Base-by-base conservation (phyloP, 2,797 vertebrate species). In the Enteromius paludinosus region DNA sequence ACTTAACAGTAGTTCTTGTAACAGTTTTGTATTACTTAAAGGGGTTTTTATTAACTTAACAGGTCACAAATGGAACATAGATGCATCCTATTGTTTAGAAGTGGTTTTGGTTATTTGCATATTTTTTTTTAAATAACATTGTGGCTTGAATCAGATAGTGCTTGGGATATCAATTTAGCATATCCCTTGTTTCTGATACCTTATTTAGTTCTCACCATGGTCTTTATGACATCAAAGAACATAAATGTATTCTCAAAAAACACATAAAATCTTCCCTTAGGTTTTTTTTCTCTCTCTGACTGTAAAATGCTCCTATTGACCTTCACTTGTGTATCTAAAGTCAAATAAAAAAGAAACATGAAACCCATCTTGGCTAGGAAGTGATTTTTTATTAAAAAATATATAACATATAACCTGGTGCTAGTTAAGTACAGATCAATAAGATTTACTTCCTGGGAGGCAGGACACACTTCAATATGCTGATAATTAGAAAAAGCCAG, bases 311-410 rank as follows among this genome's bases (percentile, higher is more conserved):
- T 47, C 15, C n/a, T 45, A 15, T 10, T 49, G 43, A 64, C 20
- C 59, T 23, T n/a, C 15, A 4, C 25, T n/a, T 43, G 3, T 56
- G 10, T 45, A 69, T 43, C 7, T 82, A 17, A 68, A 49, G 11
- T n/a, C 4, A 49, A 77, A 77, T 83, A 77, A 83, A 75, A 33
- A 66, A 15, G 5, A 14, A 59, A 66, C 56, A 65, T 75, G 7
- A 54, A 43, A 81, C 15, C 9, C 3, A 20, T 68, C 75, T 80
- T 28, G 74, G 71, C 52, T 75, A 65, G 69, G 47, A 81, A 54
- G 68, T 52, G 17, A 82, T 20, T 65, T 87, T 93, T 94, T 89
- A 94, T 94, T 95, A 94, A 93, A 92, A 94, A 94, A 95, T 90
- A 87, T 83, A 90, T 90, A 90, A 92, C 90, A 85, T 91, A 91